Conservation (phyloP, 1,140 invertebrate genomes). For the Olivierus martensii region DNA sequence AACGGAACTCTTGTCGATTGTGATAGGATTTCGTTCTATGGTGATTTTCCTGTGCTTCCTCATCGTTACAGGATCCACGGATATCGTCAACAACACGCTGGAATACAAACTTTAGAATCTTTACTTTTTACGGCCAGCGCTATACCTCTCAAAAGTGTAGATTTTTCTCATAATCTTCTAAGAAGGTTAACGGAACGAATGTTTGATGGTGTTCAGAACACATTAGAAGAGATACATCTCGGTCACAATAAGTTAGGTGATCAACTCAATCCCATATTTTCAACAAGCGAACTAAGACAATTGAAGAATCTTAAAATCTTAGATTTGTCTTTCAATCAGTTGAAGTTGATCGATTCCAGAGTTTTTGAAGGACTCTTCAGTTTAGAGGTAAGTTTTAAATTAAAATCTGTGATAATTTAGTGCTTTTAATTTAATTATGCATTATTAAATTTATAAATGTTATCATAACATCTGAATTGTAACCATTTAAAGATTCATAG, state of each 20-base stretch:
- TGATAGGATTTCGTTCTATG: constrained; percentile 61
- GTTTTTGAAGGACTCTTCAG: constrained; percentile 64
- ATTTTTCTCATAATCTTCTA: constrained; percentile 67
- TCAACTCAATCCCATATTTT: constrained; percentile 76
- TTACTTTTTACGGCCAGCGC: constrained; percentile 47
- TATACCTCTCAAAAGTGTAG: constrained; percentile 52
- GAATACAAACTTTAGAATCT: constrained; percentile 60
- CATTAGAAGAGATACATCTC: constrained; percentile 53
- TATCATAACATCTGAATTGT: no score
- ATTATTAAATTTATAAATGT: no score
- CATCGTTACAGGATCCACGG: constrained; percentile 55
- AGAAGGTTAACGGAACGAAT: constrained; percentile 60
- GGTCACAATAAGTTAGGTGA: constrained; percentile 71
- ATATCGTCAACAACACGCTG: constrained; percentile 58
- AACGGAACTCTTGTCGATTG: constrained; percentile 48
- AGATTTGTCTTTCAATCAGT: constrained; percentile 60
- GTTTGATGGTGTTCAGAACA: constrained; percentile 45
- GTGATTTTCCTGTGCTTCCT: constrained; percentile 54
- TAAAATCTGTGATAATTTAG: no score
- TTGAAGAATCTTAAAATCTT: constrained; percentile 45
- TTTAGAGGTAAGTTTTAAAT: constrained; percentile 44
- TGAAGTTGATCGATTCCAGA: constrained; percentile 66
- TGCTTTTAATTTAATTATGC: no score
- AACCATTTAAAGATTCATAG: no score
- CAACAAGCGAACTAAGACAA: constrained; percentile 64